Evolutionary conservation across 2,113 vertebrate species (phyloP).

Genomic region (Acanthisitta chloris): DNA sequence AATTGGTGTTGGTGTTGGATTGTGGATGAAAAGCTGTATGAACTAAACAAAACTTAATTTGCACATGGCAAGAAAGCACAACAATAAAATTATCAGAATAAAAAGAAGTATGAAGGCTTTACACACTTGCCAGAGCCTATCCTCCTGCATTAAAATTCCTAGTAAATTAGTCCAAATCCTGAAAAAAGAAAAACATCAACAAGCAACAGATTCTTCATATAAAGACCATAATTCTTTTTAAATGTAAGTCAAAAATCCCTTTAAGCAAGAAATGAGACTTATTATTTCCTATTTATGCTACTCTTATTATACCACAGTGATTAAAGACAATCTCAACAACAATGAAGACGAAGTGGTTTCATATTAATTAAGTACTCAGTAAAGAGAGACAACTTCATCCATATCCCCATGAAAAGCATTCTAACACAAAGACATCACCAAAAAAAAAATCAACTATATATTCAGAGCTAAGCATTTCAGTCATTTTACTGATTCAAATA

Average conservation of each 20-base stretch:
- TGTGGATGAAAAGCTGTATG: background rate
- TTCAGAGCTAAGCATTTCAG: background rate
- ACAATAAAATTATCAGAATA: background rate
- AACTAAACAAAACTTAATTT: background rate
- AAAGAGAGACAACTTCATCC: background rate
- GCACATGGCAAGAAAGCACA: background rate
- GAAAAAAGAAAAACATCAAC: background rate
- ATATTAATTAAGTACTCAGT: background rate
- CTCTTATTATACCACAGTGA: background rate
- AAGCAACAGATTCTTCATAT: background rate
- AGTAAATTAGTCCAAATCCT: background rate
- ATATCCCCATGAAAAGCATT: background rate
- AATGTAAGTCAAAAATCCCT: background rate
- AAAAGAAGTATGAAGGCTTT: background rate
- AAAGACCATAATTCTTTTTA: background rate
- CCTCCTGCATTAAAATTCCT: background rate
- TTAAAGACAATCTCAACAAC: constrained; percentile 3
- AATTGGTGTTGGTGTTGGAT: too few relatives aligned
- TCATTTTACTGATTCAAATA: background rate
- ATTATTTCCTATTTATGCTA: background rate
- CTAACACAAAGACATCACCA: background rate
- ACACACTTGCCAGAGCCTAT: background rate
- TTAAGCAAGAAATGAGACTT: background rate
- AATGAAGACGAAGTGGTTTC: background rate
- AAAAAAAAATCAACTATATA: background rate